Conservation (phyloP, 2,888 invertebrate genomes). For the Phyllotreta striolata region DNA sequence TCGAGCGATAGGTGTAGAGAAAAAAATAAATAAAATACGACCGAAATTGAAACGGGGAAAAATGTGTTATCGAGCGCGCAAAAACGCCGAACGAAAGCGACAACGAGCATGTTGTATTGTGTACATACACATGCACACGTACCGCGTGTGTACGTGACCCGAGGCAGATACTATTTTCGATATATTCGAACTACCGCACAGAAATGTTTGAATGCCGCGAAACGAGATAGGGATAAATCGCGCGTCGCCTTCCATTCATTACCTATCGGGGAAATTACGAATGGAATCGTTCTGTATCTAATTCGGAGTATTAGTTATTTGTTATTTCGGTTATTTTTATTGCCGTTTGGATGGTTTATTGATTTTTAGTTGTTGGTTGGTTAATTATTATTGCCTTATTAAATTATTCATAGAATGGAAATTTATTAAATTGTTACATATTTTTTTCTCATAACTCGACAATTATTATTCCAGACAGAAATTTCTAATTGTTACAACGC, state of each 20-base stretch:
- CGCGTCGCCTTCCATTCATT: neutral
- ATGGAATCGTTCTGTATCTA: too few relatives aligned
- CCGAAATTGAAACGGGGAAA: slow-evolving; percentile 8
- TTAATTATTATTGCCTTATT: too few relatives aligned
- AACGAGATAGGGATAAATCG: neutral
- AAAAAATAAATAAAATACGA: slow-evolving; percentile 1
- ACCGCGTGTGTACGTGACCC: slow-evolving; percentile 28
- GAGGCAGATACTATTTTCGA: slow-evolving; percentile 18
- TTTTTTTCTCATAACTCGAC: too few relatives aligned
- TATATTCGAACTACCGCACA: slow-evolving; percentile 9
- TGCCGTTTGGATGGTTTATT: too few relatives aligned
- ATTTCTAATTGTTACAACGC: too few relatives aligned
- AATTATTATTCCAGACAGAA: too few relatives aligned
- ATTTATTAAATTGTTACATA: too few relatives aligned
- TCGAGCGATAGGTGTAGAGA: neutral
- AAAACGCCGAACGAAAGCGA: slow-evolving; percentile 3
- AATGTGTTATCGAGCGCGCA: neutral
- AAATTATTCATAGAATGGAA: too few relatives aligned
- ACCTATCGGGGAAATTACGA: slow-evolving; percentile 1
- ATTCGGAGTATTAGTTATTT: neutral
- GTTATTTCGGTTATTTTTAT: neutral
- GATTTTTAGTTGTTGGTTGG: too few relatives aligned
- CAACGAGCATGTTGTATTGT: slow-evolving; percentile 9
- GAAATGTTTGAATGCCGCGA: slow-evolving; percentile 2
- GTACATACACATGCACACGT: neutral